These are phyloP conservation scores for Molossus alvarezi DNA, from an alignment of 2,797 vertebrate species.

Conservation along the genomic window DNA sequence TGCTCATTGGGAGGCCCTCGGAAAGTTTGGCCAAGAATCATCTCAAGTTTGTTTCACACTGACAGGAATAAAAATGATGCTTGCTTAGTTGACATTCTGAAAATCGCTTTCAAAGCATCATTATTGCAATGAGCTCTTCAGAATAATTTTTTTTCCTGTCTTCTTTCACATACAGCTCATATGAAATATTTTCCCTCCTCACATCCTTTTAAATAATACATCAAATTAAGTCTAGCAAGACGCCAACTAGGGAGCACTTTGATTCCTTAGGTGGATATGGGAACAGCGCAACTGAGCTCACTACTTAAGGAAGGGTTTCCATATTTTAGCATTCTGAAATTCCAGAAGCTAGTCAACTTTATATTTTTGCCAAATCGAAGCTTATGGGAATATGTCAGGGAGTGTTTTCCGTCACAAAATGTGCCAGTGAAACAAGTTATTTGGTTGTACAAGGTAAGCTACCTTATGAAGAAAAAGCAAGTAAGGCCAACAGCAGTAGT, in stretches of 20 bases:
- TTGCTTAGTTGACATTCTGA: constrained; percentile 56
- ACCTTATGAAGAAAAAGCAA: constrained; percentile 9
- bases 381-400: constrained; percentile 39
- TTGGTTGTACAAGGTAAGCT: neutral
- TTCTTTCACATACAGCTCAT: constrained; percentile 53
- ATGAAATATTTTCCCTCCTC: constrained; percentile 22
- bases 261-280: constrained; percentile 18
- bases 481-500: neutral
- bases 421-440: constrained; percentile 36
- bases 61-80: constrained; percentile 64
- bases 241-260: neutral
- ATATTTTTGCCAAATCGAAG: constrained; percentile 62
- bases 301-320: neutral
- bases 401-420: constrained; percentile 42
- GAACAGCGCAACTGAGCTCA: neutral
- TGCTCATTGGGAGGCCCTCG: constrained; percentile 4
- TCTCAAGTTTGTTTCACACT: constrained; percentile 24
- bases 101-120: constrained; percentile 50
- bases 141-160: constrained; percentile 6
- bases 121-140: constrained; percentile 32
- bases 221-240: constrained; percentile 49
- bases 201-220: constrained; percentile 53
- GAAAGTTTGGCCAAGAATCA: neutral
- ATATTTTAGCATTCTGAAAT: constrained; percentile 30
- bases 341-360: constrained; percentile 46